Evolutionary conservation across 2,113 vertebrate genomes (phyloP), one percentile per base, ranked within the genome.

Genomic region (Ramphastos sulfuratus): DNA sequence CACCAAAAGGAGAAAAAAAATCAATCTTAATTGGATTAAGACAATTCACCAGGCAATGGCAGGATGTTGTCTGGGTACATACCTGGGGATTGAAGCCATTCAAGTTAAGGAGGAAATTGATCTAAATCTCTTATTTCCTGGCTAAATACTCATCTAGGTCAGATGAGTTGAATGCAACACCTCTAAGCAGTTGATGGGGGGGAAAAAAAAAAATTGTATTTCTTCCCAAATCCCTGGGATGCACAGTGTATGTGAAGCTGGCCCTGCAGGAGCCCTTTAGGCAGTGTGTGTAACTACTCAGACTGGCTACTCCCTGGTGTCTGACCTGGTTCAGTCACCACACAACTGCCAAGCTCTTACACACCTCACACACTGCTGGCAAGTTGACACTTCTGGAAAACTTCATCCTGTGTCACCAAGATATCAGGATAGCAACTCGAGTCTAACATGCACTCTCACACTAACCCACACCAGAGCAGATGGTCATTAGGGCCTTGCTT

Each of bases 111-210:
- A 95, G 87, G 69, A 95, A 94, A 82, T 77, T 21, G 46, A 88
- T 77, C 42, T 90, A 88, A 90, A 90, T 85, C 85, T 93, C 79
- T 85, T 77, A 77, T 95, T 96, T 96, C 93, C 93, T 93, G 87
- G 52, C 74, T 83, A 30, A 94, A 87, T 46, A 85, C 69, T 90
- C 75, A 85, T 90, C 85, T 70, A 60, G 85, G 88, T 93, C 93
- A 89, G 64, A 63, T 35, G 82, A 92, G 72, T 73, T 87, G 71
- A 70, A 67, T 31, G 33, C 70, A 93, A 90, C 90, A 90, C 16
- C 80, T 88, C 1, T 25, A 64, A 64, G 28, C 48, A 33, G 42
- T 2, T 71, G 64, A 60, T 78, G 52, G 1, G 42, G 42, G 15
- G 55, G n/a, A 33, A 33, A 33, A 15, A 50, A 50, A 23, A 52